Evolutionary conservation across 2,113 vertebrate genomes (phyloP).

Genomic region (Holacanthus passer): DNA sequence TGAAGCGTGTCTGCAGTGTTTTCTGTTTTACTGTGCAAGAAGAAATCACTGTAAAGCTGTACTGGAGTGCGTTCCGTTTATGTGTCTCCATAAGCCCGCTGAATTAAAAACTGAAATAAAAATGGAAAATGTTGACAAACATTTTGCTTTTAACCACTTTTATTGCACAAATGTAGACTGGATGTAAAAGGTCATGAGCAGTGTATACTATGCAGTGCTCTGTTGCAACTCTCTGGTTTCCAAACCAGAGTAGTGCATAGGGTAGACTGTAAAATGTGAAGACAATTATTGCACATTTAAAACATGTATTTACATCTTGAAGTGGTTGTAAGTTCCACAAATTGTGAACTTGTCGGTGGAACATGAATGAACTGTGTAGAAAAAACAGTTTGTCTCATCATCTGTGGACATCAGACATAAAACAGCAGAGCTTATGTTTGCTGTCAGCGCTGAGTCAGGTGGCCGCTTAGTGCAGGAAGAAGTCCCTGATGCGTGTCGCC

Average conservation of each 20-base stretch:
- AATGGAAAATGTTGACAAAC: slow-evolving; percentile 4
- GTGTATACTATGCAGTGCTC: slow-evolving; percentile 5
- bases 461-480: slow-evolving; percentile 84
- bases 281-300: slow-evolving; percentile 34
- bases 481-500: slow-evolving; percentile 87
- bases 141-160: slow-evolving; percentile 51
- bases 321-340: neutral
- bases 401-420: neutral
- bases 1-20: slow-evolving; percentile 30
- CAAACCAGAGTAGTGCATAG: slow-evolving; percentile 11
- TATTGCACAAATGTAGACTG: slow-evolving; percentile 47
- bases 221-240: neutral
- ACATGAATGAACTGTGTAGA: slow-evolving; percentile 10
- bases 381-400: neutral
- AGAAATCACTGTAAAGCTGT: slow-evolving; percentile 40
- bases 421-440: slow-evolving; percentile 47
- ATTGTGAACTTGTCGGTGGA: neutral
- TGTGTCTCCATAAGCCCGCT: slow-evolving; percentile 39
- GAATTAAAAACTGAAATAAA: slow-evolving; percentile 47
- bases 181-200: slow-evolving; percentile 18
- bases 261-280: slow-evolving; percentile 6
- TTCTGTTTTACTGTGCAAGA: slow-evolving; percentile 32
- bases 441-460: neutral
- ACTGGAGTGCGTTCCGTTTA: slow-evolving; percentile 20
- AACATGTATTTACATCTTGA: slow-evolving; percentile 45